Percentiles rank a stretch among this genome's conserved stretches.
phyloP scores from a whole-genome alignment of 2,888 invertebrate species.

The Acanthosepion esculentum region DNA sequence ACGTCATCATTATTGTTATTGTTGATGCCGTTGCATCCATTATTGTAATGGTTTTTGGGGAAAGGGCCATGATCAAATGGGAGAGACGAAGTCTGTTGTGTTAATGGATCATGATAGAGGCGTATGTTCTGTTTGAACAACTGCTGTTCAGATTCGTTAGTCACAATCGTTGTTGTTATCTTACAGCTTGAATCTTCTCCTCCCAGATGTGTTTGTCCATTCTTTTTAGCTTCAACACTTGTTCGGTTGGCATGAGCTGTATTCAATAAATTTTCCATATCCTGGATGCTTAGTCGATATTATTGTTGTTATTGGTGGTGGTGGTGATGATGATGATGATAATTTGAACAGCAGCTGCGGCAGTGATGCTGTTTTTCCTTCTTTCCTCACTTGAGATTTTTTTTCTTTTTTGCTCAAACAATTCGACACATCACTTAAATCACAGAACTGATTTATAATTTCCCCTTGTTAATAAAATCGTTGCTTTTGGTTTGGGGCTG shows the following conservation, averaged over 20 bases:
- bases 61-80: not conserved
- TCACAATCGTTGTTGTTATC: not conserved
- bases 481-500: too few relatives aligned
- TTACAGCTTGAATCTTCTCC: not conserved
- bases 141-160: not conserved
- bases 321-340: not conserved
- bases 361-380: not conserved
- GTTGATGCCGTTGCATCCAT: not conserved
- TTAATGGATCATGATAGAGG: not conserved
- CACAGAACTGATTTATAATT: not conserved
- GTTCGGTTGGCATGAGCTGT: constrained; percentile 9
- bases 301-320: too few relatives aligned
- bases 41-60: not conserved
- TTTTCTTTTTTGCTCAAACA: not conserved
- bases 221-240: not conserved
- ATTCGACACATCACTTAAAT: not conserved
- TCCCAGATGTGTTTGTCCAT: not conserved
- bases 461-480: too few relatives aligned
- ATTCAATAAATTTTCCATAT: constrained; percentile 8
- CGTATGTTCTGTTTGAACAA: not conserved
- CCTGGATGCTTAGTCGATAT: not conserved
- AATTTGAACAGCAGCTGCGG: not conserved
- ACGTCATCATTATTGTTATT: not conserved
- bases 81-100: not conserved
- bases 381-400: not conserved